A percentile compares a stretch with the other conserved stretches of the same genome.
phyloP scores from a whole-genome alignment of 2,113 vertebrate species.

The Nanorana parkeri region DNA sequence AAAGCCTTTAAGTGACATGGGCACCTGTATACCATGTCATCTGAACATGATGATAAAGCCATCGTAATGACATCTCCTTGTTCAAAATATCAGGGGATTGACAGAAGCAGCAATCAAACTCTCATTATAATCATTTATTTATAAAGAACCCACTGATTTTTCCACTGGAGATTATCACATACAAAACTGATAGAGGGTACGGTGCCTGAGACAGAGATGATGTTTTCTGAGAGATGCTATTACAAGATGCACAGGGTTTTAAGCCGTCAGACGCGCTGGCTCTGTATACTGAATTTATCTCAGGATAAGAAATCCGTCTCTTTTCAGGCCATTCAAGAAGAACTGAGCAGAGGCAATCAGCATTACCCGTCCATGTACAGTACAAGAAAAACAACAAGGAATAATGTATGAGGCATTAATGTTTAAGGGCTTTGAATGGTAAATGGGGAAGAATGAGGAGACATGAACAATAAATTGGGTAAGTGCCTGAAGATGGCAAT shows the following conservation, averaged over 20 bases:
- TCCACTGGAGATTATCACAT: constrained; percentile 27
- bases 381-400: constrained; percentile 29
- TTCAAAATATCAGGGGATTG: background rate
- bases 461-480: background rate
- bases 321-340: constrained; percentile 27
- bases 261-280: constrained; percentile 27
- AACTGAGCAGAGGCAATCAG: constrained; percentile 22
- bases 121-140: constrained; percentile 28
- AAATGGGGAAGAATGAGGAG: background rate
- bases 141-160: constrained; percentile 24
- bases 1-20: background rate
- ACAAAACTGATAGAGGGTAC: background rate
- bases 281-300: constrained; percentile 22
- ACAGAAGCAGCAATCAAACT: background rate
- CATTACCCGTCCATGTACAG: constrained; percentile 17
- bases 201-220: constrained; percentile 3
- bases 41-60: background rate
- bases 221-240: background rate
- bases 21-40: background rate
- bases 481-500: background rate
- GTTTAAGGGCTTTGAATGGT: constrained; percentile 12
- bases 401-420: constrained; percentile 28
- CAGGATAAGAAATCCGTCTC: constrained; percentile 26
- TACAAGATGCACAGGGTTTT: constrained; percentile 24
- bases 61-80: background rate